Conservation (phyloP, 2,888 invertebrate genomes). For the Limnephilus marmoratus region DNA sequence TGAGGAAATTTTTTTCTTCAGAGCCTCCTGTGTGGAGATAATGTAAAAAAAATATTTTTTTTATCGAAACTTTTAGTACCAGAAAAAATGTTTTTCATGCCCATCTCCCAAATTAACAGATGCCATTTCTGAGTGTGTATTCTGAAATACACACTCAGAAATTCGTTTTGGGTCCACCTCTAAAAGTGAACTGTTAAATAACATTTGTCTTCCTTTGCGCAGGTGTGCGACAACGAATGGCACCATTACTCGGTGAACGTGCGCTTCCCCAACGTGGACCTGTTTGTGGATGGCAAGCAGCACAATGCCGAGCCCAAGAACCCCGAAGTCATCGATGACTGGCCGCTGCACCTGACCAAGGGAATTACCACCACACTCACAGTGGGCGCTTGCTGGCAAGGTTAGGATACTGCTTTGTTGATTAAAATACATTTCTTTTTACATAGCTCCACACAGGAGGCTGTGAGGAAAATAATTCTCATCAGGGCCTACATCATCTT, state of each 20-base stretch:
- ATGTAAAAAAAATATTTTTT: no score
- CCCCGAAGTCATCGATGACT: slow-evolving; percentile 99
- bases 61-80: no score
- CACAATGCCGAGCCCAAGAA: slow-evolving; percentile 80
- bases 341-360: slow-evolving; percentile 97
- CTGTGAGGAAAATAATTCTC: no score
- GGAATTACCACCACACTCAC: slow-evolving; percentile 95
- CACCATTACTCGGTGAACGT: slow-evolving; percentile 98
- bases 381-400: slow-evolving; percentile 99
- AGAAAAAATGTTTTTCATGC: no score
- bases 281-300: slow-evolving; percentile 88
- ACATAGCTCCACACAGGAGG: no score
- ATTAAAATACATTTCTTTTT: background rate
- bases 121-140: no score
- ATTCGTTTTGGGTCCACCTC: background rate
- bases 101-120: no score
- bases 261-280: slow-evolving; percentile 92
- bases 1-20: no score
- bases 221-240: slow-evolving; percentile 98
- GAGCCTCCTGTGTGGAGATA: no score
- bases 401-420: slow-evolving; percentile 70
- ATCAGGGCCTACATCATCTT: no score
- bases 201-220: background rate
- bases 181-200: no score
- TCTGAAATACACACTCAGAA: no score